Percentiles rank a stretch among this genome's conserved stretches.
Conservation (phyloP, 2,888 invertebrate genomes). For the Pandemis heparana region DNA sequence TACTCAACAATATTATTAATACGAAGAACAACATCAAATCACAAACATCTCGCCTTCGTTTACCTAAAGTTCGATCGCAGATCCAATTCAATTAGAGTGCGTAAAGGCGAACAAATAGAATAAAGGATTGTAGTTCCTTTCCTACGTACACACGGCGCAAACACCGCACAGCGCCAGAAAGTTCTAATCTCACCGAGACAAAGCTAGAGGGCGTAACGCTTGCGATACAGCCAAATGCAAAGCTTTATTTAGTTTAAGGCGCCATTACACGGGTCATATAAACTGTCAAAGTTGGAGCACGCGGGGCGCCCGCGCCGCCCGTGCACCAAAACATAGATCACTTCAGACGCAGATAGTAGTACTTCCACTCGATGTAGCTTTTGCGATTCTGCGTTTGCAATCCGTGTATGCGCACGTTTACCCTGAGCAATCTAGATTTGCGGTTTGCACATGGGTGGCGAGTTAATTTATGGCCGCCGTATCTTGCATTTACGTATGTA, state of each 20-base stretch:
- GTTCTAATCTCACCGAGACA: constrained; percentile 74
- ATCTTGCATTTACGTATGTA: constrained; percentile 5
- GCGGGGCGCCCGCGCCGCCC: constrained; percentile 56
- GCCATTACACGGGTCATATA: constrained; percentile 85
- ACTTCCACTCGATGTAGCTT: constrained; percentile 30
- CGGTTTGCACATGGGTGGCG: constrained; percentile 9
- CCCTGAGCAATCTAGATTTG: constrained; percentile 33
- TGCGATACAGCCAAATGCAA: constrained; percentile 76
- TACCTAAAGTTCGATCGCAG: constrained; percentile 18
- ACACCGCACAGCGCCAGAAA: constrained; percentile 46
- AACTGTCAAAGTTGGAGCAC: constrained; percentile 81
- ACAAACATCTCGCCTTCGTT: constrained; percentile 14
- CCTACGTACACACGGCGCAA: constrained; percentile 29
- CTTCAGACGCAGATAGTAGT: constrained; percentile 26
- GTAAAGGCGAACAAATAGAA: constrained; percentile 32
- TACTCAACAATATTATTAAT: not conserved
- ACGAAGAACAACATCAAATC: not conserved
- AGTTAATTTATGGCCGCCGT: constrained; percentile 23
- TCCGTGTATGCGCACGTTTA: constrained; percentile 1
- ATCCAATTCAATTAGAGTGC: constrained; percentile 37
- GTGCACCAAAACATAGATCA: constrained; percentile 24
- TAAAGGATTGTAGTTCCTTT: constrained; percentile 39
- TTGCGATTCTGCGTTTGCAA: constrained; percentile 13
- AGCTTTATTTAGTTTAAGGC: constrained; percentile 84
- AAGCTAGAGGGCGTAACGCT: constrained; percentile 68